Conservation (phyloP, 1,140 invertebrate species). For the Ctenoplectra terminalis region DNA sequence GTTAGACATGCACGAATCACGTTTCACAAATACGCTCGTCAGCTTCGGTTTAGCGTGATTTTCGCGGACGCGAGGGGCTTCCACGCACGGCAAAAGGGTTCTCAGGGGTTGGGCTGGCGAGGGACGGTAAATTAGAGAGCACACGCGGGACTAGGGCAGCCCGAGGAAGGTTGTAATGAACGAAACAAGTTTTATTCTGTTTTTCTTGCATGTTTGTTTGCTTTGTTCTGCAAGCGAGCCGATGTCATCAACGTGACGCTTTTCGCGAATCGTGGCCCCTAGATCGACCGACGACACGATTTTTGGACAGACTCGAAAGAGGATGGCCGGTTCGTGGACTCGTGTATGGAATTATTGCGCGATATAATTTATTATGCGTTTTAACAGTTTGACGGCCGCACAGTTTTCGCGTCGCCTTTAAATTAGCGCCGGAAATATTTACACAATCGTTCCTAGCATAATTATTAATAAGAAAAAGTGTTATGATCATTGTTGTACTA, state of each 20-base stretch:
- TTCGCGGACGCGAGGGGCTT: neutral
- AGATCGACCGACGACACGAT: neutral
- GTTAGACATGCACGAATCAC: conserved; percentile 39
- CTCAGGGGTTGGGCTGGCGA: neutral
- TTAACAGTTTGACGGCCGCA: too few species aligned
- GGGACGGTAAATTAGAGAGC: conserved; percentile 44
- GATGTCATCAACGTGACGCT: conserved; percentile 30
- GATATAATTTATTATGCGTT: too few species aligned
- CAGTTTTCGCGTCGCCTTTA: too few species aligned
- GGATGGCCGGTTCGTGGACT: too few species aligned
- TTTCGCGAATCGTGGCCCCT: neutral
- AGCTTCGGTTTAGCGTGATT: conserved; percentile 14
- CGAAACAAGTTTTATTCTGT: conserved; percentile 47
- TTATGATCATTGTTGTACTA: too few species aligned
- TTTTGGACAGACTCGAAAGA: neutral
- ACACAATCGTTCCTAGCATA: too few species aligned
- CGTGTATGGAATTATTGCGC: too few species aligned
- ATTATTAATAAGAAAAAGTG: too few species aligned
- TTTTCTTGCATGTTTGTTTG: conserved; percentile 35
- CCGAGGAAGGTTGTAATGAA: conserved; percentile 43
- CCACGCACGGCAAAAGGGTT: neutral
- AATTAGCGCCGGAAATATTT: too few species aligned
- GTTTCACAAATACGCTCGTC: conserved; percentile 39
- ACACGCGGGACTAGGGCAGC: neutral
- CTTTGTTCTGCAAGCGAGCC: conserved; percentile 18